Percentiles rank a stretch among this genome's conserved stretches.
These are phyloP conservation scores for Ectobius pallidus DNA, from an alignment of 2,888 invertebrate genomes.

Conservation along the genomic window DNA sequence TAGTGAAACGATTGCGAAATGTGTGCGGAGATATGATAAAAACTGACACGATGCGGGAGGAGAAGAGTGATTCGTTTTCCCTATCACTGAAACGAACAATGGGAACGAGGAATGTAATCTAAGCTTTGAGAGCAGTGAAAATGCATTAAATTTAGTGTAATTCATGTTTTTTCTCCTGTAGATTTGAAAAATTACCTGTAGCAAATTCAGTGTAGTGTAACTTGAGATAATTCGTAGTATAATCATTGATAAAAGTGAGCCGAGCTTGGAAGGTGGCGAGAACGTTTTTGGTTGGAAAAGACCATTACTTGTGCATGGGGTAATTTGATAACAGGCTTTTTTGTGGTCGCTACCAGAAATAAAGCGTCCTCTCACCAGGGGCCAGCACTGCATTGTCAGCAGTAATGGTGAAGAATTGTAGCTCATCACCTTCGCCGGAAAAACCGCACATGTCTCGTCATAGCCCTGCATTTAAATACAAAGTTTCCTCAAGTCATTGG, in stretches of 20 bases:
- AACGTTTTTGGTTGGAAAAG: background rate
- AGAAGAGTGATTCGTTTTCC: no score
- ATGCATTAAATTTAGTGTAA: background rate
- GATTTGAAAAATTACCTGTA: background rate
- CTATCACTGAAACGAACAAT: no score
- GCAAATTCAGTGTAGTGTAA: background rate
- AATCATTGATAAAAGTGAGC: no score
- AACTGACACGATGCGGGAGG: no score
- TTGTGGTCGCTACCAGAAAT: constrained; percentile 1
- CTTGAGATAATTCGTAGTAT: background rate
- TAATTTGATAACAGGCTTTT: constrained; percentile 6
- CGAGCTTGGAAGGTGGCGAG: background rate
- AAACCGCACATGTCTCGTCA: background rate
- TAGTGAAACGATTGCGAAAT: no score
- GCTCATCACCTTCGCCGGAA: background rate
- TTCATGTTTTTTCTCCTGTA: background rate
- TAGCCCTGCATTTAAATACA: no score
- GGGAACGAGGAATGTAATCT: background rate
- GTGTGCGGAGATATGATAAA: no score
- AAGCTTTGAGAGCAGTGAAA: background rate
- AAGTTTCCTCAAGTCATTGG: no score
- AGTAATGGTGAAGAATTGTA: background rate
- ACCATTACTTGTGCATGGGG: background rate
- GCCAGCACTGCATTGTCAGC: constrained; percentile 7
- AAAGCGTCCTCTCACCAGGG: constrained; percentile 2